Evolutionary conservation across 1,140 invertebrate species (phyloP).

Genomic region (Drosophila virilis): DNA sequence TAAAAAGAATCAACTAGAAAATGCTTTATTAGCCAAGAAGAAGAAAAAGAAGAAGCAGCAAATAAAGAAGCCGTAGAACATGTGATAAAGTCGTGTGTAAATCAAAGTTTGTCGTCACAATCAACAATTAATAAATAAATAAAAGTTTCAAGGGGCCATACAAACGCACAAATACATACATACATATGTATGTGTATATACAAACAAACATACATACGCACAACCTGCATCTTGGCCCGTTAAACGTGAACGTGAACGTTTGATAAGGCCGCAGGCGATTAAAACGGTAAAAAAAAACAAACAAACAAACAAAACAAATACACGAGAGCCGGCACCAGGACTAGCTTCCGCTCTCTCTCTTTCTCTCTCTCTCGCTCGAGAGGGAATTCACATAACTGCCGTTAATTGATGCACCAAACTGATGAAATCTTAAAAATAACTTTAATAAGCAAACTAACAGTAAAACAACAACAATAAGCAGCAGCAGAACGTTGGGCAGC

Average conservation of each 20-base stretch:
- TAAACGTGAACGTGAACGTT: conserved; percentile 35
- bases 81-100: conserved; percentile 74
- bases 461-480: not conserved
- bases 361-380: not conserved
- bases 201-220: not conserved
- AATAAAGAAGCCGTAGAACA: conserved; percentile 37
- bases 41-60: conserved; percentile 1
- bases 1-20: conserved; percentile 42
- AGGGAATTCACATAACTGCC: conserved; percentile 66
- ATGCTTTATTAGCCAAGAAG: conserved; percentile 55
- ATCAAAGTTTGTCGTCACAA: conserved; percentile 55
- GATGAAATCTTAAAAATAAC: conserved; percentile 13
- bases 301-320: conserved; percentile 22
- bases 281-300: conserved; percentile 42
- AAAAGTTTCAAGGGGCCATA: conserved; percentile 55
- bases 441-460: conserved; percentile 1
- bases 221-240: conserved; percentile 55
- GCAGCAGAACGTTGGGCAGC: conserved; percentile 32
- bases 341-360: not conserved
- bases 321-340: conserved; percentile 19
- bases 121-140: conserved; percentile 52
- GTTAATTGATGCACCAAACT: conserved; percentile 53
- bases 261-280: conserved; percentile 68
- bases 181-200: too few relatives aligned
- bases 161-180: conserved; percentile 1